phyloP scores from a whole-genome alignment of 2,797 vertebrate species.

The Peromyscus aztecus region DNA sequence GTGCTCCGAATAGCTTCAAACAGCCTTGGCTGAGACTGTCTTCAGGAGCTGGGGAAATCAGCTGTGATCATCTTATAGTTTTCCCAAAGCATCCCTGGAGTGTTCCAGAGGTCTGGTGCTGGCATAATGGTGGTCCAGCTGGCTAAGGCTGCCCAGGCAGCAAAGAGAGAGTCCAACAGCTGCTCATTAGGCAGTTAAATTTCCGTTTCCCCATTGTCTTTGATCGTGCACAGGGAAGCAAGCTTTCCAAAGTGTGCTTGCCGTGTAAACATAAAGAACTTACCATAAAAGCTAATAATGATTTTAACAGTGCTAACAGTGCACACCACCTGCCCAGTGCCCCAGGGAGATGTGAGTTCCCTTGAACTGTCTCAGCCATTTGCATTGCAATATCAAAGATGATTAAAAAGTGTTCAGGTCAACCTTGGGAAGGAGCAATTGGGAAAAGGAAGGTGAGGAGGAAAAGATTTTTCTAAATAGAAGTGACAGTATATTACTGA shows the following conservation, averaged over 20 bases:
- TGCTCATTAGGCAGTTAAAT: neutral
- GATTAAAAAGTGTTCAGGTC: neutral
- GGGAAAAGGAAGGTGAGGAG: neutral
- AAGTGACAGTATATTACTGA: neutral
- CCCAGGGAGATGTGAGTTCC: neutral
- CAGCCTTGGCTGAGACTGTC: neutral
- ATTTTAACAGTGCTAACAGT: neutral
- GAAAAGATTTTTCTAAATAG: slow-evolving; percentile 5
- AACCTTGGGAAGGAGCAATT: neutral
- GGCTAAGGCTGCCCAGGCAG: neutral
- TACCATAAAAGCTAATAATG: neutral
- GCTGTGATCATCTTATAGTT: neutral
- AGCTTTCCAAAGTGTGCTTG: neutral
- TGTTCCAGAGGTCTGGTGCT: neutral
- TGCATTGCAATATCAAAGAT: slow-evolving; percentile 31
- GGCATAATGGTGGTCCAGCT: neutral
- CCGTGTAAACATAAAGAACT: neutral
- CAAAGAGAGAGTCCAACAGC: neutral
- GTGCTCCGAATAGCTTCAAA: neutral
- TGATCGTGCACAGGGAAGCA: neutral
- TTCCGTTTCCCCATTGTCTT: neutral
- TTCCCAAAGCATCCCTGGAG: neutral
- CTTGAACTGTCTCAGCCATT: neutral
- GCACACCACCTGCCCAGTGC: neutral
- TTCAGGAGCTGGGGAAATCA: neutral